Conservation (phyloP, 2,888 invertebrate species). For the Meliscaeva auricollis region DNA sequence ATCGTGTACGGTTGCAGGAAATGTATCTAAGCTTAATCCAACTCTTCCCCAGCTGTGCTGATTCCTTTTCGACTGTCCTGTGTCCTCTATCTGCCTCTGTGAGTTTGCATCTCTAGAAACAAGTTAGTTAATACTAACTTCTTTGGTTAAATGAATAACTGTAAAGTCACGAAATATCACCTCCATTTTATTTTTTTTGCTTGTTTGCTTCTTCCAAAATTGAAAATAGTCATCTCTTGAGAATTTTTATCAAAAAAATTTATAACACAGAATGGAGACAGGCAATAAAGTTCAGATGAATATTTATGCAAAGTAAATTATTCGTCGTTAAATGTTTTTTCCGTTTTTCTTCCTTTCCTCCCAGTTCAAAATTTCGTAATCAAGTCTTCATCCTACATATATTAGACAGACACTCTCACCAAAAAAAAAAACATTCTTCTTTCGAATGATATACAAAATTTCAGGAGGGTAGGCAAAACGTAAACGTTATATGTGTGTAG, state of each 20-base stretch:
- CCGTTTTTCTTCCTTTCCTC: slow-evolving; percentile 20
- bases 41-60: no score
- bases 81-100: no score
- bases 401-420: neutral
- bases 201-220: neutral
- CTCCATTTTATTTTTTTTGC: no score
- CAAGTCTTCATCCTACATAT: slow-evolving; percentile 7
- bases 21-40: no score
- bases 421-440: neutral
- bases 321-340: slow-evolving; percentile 72
- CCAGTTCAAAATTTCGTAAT: slow-evolving; percentile 34
- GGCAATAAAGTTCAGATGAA: slow-evolving; percentile 68
- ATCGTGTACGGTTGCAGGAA: no score
- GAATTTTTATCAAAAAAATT: no score
- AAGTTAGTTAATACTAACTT: no score
- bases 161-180: no score
- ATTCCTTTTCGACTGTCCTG: no score
- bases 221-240: slow-evolving; percentile 1
- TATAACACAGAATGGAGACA: slow-evolving; percentile 63
- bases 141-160: no score
- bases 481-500: no score
- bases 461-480: neutral
- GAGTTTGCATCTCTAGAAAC: no score
- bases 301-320: slow-evolving; percentile 76
- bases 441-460: neutral